Evolutionary conservation across 2,113 vertebrate genomes (phyloP).

Genomic region (Vulpes lagopus): DNA sequence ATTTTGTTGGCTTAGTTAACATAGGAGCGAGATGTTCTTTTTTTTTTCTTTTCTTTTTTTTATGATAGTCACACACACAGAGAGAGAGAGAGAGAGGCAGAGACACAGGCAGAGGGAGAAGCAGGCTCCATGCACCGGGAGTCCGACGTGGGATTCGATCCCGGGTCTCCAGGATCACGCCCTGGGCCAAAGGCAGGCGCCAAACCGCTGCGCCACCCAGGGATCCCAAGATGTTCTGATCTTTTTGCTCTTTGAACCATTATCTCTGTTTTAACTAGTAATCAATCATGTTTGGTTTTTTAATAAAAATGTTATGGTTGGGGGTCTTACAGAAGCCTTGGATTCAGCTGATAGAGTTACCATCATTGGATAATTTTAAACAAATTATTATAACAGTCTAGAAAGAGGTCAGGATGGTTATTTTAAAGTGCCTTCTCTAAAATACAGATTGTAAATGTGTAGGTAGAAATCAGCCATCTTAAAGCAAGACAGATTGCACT

Average conservation of each 20-base stretch:
- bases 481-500: constrained; percentile 95
- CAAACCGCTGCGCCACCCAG: no score
- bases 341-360: constrained; percentile 14
- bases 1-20: neutral
- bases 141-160: no score
- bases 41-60: no score
- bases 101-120: no score
- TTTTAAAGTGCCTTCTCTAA: constrained; percentile 62
- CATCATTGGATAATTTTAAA: neutral
- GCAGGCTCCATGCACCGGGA: no score
- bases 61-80: no score
- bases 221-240: neutral
- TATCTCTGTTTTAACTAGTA: constrained; percentile 7
- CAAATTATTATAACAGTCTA: neutral
- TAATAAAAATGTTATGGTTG: constrained; percentile 12
- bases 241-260: neutral
- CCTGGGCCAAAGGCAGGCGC: no score
- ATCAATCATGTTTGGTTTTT: neutral
- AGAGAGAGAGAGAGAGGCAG: no score
- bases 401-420: neutral
- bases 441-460: constrained; percentile 48
- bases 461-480: constrained; percentile 98
- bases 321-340: neutral
- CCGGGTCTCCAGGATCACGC: no score
- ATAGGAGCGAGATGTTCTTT: neutral